Evolutionary conservation across 2,797 vertebrate species (phyloP).

Genomic region (Hirundo rustica): DNA sequence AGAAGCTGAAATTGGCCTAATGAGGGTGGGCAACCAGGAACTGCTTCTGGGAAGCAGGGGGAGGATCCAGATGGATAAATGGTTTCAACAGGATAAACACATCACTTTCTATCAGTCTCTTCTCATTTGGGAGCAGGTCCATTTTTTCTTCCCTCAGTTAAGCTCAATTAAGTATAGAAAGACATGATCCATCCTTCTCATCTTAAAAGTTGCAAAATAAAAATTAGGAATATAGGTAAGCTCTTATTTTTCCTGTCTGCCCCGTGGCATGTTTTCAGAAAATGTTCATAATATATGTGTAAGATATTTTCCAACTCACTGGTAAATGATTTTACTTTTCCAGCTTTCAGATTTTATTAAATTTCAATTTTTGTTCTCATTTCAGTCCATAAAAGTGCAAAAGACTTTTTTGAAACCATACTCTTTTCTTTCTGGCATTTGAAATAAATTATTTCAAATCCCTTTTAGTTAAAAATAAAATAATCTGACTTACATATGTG

Average conservation of each 20-base stretch:
- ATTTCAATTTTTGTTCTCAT: conserved; percentile 53
- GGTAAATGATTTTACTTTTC: conserved; percentile 47
- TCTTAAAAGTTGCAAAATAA: background rate
- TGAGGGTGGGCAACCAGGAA: background rate
- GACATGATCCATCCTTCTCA: background rate
- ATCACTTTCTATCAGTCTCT: background rate
- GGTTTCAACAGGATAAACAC: background rate
- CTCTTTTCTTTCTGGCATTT: conserved; percentile 31
- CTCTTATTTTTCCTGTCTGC: conserved; percentile 10
- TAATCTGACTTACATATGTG: conserved; percentile 40
- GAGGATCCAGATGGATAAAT: background rate
- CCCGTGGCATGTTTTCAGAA: conserved; percentile 40
- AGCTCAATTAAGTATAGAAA: background rate
- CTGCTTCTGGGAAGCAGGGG: background rate
- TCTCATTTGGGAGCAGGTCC: background rate
- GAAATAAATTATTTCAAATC: conserved; percentile 56
- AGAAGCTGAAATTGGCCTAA: background rate
- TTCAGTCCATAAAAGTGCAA: conserved; percentile 46
- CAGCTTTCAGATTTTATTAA: conserved; percentile 64
- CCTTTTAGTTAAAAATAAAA: conserved; percentile 65
- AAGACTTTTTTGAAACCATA: conserved; percentile 57
- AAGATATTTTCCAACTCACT: background rate
- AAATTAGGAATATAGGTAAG: background rate
- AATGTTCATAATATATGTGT: conserved; percentile 18
- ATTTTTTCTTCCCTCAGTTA: background rate